A percentile compares a stretch with the other conserved stretches of the same genome.
Evolutionary conservation across 2,113 vertebrate species (phyloP).

Genomic region (Cichladusa arquata): DNA sequence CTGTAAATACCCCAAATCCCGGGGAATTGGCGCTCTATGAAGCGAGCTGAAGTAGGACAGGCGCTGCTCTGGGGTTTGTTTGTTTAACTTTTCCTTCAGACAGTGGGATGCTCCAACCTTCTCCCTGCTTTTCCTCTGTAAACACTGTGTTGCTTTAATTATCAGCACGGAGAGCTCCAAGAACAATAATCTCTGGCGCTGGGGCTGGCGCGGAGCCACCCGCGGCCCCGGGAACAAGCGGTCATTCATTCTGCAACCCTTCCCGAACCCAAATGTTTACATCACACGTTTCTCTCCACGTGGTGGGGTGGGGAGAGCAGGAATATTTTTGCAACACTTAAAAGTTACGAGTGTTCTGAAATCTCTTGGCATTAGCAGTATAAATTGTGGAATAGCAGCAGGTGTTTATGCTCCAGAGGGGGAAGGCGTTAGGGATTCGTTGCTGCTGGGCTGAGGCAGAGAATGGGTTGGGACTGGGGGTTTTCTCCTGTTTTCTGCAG

Average conservation of each 20-base stretch:
- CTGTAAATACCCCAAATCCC: not conserved
- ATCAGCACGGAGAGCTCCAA: slow-evolving; percentile 45
- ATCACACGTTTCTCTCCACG: slow-evolving; percentile 60
- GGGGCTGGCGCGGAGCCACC: not conserved
- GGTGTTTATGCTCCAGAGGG: slow-evolving; percentile 36
- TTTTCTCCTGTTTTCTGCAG: not conserved
- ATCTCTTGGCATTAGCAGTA: slow-evolving; percentile 56
- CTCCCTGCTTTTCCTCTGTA: slow-evolving; percentile 39
- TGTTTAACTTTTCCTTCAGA: slow-evolving; percentile 58
- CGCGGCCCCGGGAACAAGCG: slow-evolving; percentile 9
- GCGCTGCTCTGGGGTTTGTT: not conserved
- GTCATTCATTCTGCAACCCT: slow-evolving; percentile 37
- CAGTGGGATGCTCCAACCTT: slow-evolving; percentile 22
- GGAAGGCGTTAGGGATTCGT: slow-evolving; percentile 31
- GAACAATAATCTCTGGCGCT: slow-evolving; percentile 51
- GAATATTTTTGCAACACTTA: slow-evolving; percentile 65
- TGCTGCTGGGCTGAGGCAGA: slow-evolving; percentile 6
- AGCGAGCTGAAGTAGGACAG: not conserved
- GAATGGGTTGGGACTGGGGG: not conserved
- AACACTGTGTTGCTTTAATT: slow-evolving; percentile 55
- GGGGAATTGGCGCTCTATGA: not conserved
- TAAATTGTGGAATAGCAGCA: slow-evolving; percentile 51
- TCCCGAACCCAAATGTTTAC: slow-evolving; percentile 53
- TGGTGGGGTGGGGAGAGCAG: slow-evolving; percentile 55
- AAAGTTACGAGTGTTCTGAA: slow-evolving; percentile 64